Percentiles rank a stretch among this genome's conserved stretches.
phyloP scores from a whole-genome alignment of 2,797 vertebrate genomes.

The Lepilemur septentrionalis region DNA sequence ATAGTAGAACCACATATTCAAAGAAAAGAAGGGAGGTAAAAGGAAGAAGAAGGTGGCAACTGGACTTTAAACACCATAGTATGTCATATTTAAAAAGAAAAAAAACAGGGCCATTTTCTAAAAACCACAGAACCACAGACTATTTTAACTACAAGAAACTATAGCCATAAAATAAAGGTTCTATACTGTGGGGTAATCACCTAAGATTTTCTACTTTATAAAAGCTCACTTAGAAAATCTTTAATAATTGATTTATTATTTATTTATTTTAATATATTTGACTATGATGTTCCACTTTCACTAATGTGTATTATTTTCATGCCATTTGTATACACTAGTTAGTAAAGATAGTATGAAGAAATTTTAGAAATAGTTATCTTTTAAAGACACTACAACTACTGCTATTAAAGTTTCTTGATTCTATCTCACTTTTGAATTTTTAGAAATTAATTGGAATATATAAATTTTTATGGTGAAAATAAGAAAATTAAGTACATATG shows the following conservation, averaged over 20 bases:
- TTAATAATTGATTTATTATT: background rate
- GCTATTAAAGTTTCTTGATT: background rate
- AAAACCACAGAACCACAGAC: background rate
- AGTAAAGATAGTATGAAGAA: background rate
- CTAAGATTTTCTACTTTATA: background rate
- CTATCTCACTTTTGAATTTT: constrained; percentile 22
- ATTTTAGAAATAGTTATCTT: constrained; percentile 35
- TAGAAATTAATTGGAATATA: background rate
- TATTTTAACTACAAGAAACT: background rate
- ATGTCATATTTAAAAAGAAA: background rate
- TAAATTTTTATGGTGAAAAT: constrained; percentile 7
- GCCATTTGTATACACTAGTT: background rate
- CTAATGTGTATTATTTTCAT: background rate
- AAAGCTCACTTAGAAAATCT: background rate
- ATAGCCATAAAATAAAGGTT: constrained; percentile 16
- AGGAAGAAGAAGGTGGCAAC: background rate
- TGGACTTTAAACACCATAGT: background rate
- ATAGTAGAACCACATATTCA: background rate
- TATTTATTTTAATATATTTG: background rate
- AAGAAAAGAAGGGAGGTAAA: background rate
- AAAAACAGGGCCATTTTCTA: background rate
- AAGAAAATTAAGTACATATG: background rate
- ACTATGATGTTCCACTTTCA: background rate
- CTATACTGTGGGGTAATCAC: background rate
- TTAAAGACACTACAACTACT: background rate